Percentiles rank a stretch among this genome's conserved stretches.
These are phyloP conservation scores for Calliopum simillimum DNA, from an alignment of 2,888 invertebrate species.

Conservation along the genomic window DNA sequence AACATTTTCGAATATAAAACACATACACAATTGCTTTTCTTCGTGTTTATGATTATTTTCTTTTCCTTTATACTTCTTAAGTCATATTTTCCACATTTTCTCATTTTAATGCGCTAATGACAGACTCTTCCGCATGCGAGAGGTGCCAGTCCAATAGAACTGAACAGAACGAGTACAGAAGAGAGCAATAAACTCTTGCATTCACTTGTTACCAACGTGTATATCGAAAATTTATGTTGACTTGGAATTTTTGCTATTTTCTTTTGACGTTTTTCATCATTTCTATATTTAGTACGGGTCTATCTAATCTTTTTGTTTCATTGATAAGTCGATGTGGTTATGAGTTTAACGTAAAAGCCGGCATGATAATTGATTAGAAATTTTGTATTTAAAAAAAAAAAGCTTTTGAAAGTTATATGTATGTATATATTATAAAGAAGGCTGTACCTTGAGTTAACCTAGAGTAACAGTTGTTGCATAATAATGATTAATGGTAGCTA, in stretches of 20 bases:
- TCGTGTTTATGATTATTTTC: no score
- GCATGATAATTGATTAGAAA: background rate
- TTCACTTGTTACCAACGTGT: background rate
- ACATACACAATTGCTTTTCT: no score
- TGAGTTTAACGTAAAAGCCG: background rate
- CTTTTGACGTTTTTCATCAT: background rate
- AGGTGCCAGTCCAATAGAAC: background rate
- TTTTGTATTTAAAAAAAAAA: no score
- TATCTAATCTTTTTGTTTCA: constrained; percentile 14
- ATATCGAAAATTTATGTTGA: background rate
- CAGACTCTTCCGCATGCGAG: constrained; percentile 8
- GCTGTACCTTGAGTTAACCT: no score
- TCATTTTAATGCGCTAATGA: no score
- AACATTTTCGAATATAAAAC: no score
- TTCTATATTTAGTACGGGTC: constrained; percentile 4
- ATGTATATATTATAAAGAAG: no score
- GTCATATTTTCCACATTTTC: no score
- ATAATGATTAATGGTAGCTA: no score
- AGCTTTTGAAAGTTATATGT: no score
- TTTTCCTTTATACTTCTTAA: no score
- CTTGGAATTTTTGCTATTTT: background rate
- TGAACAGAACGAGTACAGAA: background rate
- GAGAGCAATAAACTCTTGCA: constrained; percentile 27
- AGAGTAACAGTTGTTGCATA: no score
- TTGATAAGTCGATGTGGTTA: constrained; percentile 1